Conservation (phyloP, 64 coral and sea anemone genomes). For the Montipora capricornis region DNA sequence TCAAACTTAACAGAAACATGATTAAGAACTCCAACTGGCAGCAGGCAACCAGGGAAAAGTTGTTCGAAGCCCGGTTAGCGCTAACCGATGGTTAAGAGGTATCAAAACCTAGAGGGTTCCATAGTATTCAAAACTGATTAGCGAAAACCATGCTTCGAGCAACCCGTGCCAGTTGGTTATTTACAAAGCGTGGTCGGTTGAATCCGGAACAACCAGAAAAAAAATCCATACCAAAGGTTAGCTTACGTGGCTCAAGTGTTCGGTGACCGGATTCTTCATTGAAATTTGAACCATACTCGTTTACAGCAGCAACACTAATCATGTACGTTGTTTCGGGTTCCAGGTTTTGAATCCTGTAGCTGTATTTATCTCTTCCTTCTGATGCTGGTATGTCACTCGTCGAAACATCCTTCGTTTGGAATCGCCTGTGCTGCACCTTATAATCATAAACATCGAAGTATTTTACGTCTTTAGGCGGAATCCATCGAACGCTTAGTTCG, state of each 20-base stretch:
- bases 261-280: slow-evolving; percentile 8
- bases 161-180: no score
- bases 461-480: background rate
- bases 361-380: background rate
- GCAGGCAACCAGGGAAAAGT: no score
- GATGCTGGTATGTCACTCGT: background rate
- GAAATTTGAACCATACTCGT: background rate
- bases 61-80: no score
- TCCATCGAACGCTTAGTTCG: slow-evolving; percentile 16
- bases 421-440: background rate
- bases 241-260: slow-evolving; percentile 24
- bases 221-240: no score
- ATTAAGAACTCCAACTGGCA: no score
- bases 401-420: background rate
- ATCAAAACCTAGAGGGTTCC: no score
- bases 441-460: background rate
- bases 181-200: no score
- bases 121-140: no score
- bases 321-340: slow-evolving; percentile 29
- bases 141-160: no score
- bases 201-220: no score
- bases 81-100: no score
- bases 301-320: slow-evolving; percentile 21
- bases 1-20: no score
- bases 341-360: slow-evolving; percentile 3